A percentile compares a stretch with the other conserved stretches of the same genome.
Evolutionary conservation across 2,888 invertebrate genomes (phyloP).

Genomic region (Tachina fera): DNA sequence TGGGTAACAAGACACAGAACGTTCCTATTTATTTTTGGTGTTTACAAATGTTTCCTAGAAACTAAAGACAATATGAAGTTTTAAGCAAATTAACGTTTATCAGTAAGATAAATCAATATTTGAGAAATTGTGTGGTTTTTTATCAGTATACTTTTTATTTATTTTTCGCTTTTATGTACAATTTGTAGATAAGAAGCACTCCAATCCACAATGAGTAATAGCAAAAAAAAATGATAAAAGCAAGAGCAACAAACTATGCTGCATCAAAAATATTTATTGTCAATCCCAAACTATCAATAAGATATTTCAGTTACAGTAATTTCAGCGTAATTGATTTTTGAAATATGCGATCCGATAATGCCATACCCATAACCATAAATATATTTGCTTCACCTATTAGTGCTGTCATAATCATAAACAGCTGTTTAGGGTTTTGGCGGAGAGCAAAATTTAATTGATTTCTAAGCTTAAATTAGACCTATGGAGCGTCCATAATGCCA

Average conservation of each 20-base stretch:
- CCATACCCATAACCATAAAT: too few species aligned
- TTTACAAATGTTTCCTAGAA: constrained; percentile 5
- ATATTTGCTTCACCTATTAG: too few species aligned
- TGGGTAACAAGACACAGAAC: constrained; percentile 6
- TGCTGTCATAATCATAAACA: too few species aligned
- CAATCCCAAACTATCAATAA: constrained; percentile 51
- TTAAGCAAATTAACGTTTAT: constrained; percentile 63
- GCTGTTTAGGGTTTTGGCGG: too few species aligned
- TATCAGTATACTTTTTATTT: too few species aligned
- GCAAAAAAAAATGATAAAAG: neutral
- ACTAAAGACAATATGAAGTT: constrained; percentile 45
- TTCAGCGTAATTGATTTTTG: too few species aligned
- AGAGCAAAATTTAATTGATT: too few species aligned
- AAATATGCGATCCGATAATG: too few species aligned
- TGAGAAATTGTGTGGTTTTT: constrained; percentile 20
- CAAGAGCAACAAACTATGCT: constrained; percentile 5
- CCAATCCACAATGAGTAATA: constrained; percentile 9
- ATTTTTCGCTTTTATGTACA: neutral
- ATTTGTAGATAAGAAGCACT: constrained; percentile 7
- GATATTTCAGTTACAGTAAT: neutral
- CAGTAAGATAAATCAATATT: constrained; percentile 63
- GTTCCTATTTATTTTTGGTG: neutral
- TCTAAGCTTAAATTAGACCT: too few species aligned
- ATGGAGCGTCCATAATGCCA: too few species aligned
- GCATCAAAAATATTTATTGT: constrained; percentile 10